A percentile compares a stretch with the other conserved stretches of the same genome.
Evolutionary conservation across 2,113 vertebrate species (phyloP).

Genomic region (Eurystomus gularis): DNA sequence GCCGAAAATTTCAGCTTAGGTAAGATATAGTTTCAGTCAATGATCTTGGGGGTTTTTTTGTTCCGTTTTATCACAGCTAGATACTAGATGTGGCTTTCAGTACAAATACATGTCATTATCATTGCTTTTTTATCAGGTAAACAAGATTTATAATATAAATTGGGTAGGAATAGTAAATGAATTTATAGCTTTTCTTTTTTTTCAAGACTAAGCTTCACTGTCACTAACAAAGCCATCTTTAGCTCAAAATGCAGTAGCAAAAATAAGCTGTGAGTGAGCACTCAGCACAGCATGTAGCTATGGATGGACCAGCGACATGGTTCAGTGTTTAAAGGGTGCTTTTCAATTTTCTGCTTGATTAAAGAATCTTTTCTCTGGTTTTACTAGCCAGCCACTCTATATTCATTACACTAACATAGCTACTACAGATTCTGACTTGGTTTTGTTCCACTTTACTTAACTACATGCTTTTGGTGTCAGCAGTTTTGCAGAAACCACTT

Average conservation of each 20-base stretch:
- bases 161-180: not conserved
- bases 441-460: not conserved
- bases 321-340: not conserved
- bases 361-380: not conserved
- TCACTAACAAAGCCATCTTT: not conserved
- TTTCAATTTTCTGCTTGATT: conserved; percentile 3
- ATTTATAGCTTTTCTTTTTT: not conserved
- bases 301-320: not conserved
- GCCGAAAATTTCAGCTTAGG: not conserved
- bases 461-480: not conserved
- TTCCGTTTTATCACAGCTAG: not conserved
- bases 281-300: not conserved
- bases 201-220: not conserved
- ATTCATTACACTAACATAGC: not conserved
- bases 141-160: not conserved
- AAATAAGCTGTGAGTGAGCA: not conserved
- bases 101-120: not conserved
- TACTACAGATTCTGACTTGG: not conserved
- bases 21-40: not conserved
- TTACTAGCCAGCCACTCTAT: not conserved
- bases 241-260: not conserved
- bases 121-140: not conserved
- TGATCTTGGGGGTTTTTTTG: not conserved
- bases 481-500: not conserved
- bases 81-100: not conserved